Conservation (phyloP, 2,888 invertebrate species). For the Ecliptopera silaceata region DNA sequence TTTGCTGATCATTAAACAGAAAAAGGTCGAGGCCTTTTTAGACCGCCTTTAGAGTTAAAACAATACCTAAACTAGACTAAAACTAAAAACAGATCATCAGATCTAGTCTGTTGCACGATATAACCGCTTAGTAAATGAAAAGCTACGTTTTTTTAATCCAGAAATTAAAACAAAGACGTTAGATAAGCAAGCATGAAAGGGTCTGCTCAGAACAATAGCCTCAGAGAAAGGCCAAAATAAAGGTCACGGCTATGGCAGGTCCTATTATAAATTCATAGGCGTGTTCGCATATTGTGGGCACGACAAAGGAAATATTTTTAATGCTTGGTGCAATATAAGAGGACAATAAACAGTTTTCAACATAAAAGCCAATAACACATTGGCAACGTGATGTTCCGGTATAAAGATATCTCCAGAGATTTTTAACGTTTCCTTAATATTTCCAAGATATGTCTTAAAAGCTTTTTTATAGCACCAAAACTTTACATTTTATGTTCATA, state of each 20-base stretch:
- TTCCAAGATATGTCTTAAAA: slow-evolving; percentile 37
- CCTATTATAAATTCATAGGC: slow-evolving; percentile 74
- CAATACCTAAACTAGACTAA: too few relatives aligned
- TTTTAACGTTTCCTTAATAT: slow-evolving; percentile 37
- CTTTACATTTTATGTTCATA: slow-evolving; percentile 31
- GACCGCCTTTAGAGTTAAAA: too few relatives aligned
- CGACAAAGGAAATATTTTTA: slow-evolving; percentile 63
- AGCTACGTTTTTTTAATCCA: background rate
- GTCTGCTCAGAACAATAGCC: slow-evolving; percentile 63
- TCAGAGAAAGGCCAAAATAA: slow-evolving; percentile 69
- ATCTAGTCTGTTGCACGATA: background rate
- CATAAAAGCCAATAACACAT: slow-evolving; percentile 49
- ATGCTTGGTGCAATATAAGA: slow-evolving; percentile 50
- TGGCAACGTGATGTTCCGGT: slow-evolving; percentile 53
- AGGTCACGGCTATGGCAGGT: slow-evolving; percentile 65
- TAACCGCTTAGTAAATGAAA: background rate
- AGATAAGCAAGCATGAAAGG: slow-evolving; percentile 57
- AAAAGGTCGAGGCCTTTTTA: background rate
- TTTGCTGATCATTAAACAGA: background rate
- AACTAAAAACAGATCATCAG: too few relatives aligned
- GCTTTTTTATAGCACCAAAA: slow-evolving; percentile 37
- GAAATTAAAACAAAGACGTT: slow-evolving; percentile 57
- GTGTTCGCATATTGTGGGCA: slow-evolving; percentile 61
- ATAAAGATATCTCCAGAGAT: slow-evolving; percentile 36
- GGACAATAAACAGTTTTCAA: slow-evolving; percentile 40